phyloP scores from a whole-genome alignment of 1,140 invertebrate genomes.

The Lithobius niger region DNA sequence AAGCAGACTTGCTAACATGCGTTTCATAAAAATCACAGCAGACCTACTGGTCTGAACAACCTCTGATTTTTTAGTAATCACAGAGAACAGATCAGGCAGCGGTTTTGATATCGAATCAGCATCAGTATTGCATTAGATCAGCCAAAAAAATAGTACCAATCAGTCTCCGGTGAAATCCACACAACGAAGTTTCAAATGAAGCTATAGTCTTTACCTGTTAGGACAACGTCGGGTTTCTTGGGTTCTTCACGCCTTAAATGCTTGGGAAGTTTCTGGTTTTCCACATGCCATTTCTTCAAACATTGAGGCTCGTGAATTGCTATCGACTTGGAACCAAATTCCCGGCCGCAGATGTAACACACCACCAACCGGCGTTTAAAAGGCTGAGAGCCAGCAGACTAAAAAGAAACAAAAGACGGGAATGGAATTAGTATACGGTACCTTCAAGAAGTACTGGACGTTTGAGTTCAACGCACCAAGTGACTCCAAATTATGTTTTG shows the following conservation, averaged over 20 bases:
- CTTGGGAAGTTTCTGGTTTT: constrained; percentile 46
- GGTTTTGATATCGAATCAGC: too few relatives aligned
- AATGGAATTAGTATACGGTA: too few relatives aligned
- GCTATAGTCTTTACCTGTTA: constrained; percentile 33
- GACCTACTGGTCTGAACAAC: too few relatives aligned
- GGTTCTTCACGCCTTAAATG: constrained; percentile 43
- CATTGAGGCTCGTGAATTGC: constrained; percentile 33
- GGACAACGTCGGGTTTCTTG: constrained; percentile 44
- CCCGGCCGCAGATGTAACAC: constrained; percentile 35
- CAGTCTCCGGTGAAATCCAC: too few relatives aligned
- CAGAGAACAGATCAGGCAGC: too few relatives aligned
- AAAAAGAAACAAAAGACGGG: background rate
- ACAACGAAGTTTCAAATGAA: constrained; percentile 13
- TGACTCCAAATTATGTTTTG: too few relatives aligned
- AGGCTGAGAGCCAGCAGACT: background rate
- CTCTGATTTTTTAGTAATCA: too few relatives aligned
- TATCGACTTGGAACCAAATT: constrained; percentile 29
- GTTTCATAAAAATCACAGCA: too few relatives aligned
- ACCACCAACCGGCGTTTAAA: constrained; percentile 21
- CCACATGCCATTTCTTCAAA: constrained; percentile 50
- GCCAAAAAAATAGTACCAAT: constrained; percentile 8
- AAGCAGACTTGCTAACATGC: too few relatives aligned
- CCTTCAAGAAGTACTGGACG: too few relatives aligned
- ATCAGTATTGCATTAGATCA: too few relatives aligned
- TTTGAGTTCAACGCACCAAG: too few relatives aligned